Base-by-base conservation (phyloP, 2,888 invertebrate species). In the Alviniconcha strummeri region DNA sequence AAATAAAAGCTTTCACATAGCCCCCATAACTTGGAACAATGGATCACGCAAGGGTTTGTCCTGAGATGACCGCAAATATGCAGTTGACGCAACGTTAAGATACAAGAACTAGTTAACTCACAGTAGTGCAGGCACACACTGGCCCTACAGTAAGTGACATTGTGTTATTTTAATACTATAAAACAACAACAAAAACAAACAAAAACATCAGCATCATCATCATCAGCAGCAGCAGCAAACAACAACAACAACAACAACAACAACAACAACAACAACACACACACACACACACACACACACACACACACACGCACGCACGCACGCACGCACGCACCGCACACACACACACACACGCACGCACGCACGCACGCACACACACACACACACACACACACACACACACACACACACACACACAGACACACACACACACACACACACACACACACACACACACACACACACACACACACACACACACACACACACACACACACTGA, bases 401-500 rank as follows among this genome's bases (percentile, higher is more conserved):
- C 71, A 71, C 9, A 71, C 71, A 71, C 9, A 71, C 71, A 71
- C 71, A 71, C 71, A 17, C 71, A 71, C 71, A 71, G 6, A 71
- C 71, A 71, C 71, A 71, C 71, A 71, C 71, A 71, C 71, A 71
- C 71, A 17, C 19, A 71, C 13, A 71, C 71, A 71, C 71, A 19
- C n/a, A 71, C n/a, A n/a, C 71, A 19, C 71, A 19, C 71, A 71
- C 8, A 71, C 71, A 71, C 71, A 71, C 71, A 71, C 71, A n/a
- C 71, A 71, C 71, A 71, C n/a, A 71, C n/a, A n/a, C 71, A 71
- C 71, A 71, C n/a, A 71, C 71, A 71, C 71, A 71, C 71, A 71
- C 71, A 71, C 13, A 71, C 71, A 71, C 13, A 71, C 71, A 71
- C 71, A 71, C n/a, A 3, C 4, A 71, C 71, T n/a, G 15, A 71